These are phyloP conservation scores for Blera fallax DNA, from an alignment of 2,888 invertebrate genomes.

Conservation along the genomic window DNA sequence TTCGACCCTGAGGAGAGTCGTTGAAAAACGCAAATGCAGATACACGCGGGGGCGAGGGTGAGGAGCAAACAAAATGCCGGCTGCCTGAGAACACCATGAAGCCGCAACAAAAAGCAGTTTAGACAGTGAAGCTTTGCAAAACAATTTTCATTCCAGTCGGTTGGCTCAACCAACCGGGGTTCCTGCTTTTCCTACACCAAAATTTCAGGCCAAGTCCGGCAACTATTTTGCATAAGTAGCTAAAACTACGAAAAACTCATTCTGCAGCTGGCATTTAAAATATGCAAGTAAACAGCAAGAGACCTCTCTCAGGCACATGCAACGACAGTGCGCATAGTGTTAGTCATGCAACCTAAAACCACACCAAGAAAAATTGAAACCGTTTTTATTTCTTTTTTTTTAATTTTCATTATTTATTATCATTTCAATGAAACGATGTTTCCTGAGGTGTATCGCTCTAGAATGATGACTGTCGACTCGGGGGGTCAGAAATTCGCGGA, in stretches of 20 bases:
- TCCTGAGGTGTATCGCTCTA: constrained; percentile 16
- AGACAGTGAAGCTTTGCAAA: constrained; percentile 7
- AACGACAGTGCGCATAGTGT: not conserved
- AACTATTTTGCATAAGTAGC: constrained; percentile 48
- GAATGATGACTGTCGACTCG: constrained; percentile 11
- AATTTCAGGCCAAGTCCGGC: constrained; percentile 28
- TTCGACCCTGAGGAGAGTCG: constrained; percentile 40
- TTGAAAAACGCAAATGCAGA: constrained; percentile 14
- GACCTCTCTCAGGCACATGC: constrained; percentile 4
- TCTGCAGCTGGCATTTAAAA: constrained; percentile 26
- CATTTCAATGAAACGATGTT: constrained; percentile 1
- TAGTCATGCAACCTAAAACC: constrained; percentile 47
- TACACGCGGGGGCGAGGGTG: not conserved
- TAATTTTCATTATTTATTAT: constrained; percentile 9
- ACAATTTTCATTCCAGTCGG: constrained; percentile 8
- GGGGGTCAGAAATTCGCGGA: constrained; percentile 27
- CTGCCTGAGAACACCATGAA: not conserved
- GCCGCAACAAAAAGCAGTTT: constrained; percentile 20
- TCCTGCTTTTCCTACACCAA: not conserved
- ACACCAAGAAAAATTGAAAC: not conserved
- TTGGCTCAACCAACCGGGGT: not conserved
- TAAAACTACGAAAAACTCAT: constrained; percentile 26
- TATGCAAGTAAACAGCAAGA: constrained; percentile 17
- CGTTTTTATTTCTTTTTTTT: constrained; percentile 6
- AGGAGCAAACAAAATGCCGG: not conserved